phyloP scores from a whole-genome alignment of 2,797 vertebrate genomes.

The Orientallactaga sibirica region DNA sequence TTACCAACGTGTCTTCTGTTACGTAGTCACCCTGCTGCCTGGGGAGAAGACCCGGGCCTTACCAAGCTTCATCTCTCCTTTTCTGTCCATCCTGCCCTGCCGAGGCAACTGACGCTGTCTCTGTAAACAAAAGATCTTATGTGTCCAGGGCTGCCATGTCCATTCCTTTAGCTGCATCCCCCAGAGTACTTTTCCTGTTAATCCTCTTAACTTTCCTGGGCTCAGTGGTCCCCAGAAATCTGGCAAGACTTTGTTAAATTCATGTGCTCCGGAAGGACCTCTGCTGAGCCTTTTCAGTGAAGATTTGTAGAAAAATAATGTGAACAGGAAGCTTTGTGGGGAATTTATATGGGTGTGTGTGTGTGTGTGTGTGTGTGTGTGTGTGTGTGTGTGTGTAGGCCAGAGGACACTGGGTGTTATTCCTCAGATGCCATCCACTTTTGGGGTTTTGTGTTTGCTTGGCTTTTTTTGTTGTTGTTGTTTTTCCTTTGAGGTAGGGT shows the following conservation, averaged over 20 bases:
- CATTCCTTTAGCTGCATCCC: neutral
- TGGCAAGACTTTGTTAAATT: neutral
- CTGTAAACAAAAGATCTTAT: conserved; percentile 9
- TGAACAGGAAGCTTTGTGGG: neutral
- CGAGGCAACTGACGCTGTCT: neutral
- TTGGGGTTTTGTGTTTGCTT: neutral
- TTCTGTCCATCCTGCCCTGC: conserved; percentile 12
- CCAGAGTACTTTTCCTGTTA: neutral
- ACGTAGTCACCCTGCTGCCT: neutral
- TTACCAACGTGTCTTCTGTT: conserved; percentile 13
- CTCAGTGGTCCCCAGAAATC: neutral
- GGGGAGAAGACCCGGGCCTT: neutral
- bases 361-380: neutral
- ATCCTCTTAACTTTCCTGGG: neutral
- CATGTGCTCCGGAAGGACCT: neutral
- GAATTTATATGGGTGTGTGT: neutral
- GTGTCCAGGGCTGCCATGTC: neutral
- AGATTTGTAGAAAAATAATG: neutral
- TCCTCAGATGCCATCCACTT: too few species aligned
- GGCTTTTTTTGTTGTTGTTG: neutral
- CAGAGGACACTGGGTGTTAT: too few species aligned
- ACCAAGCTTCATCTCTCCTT: neutral
- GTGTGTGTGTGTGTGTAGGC: neutral
- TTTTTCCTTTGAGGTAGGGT: too few species aligned
- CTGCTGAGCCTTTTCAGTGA: neutral